Percentiles rank a stretch among this genome's conserved stretches.
Evolutionary conservation across 2,888 invertebrate species (phyloP).

Genomic region (Acronicta leporina): DNA sequence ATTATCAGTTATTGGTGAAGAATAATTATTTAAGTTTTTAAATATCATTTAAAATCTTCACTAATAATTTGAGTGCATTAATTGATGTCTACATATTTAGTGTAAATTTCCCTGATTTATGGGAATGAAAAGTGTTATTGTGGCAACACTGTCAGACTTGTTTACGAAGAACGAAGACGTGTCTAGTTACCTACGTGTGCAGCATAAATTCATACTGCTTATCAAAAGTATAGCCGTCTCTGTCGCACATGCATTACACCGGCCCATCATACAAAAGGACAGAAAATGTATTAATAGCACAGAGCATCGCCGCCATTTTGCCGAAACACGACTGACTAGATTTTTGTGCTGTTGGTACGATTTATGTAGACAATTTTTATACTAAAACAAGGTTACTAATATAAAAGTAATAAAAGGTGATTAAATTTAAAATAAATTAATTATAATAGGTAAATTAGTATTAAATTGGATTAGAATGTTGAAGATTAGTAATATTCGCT

Average conservation of each 20-base stretch:
- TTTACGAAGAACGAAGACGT: constrained; percentile 87
- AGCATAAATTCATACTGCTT: constrained; percentile 75
- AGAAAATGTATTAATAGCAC: constrained; percentile 82
- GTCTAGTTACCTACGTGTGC: constrained; percentile 86
- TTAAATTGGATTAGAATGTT: constrained; percentile 33
- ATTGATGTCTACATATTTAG: too few species aligned
- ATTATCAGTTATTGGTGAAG: too few species aligned
- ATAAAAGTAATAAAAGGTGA: constrained; percentile 24
- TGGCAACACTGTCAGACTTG: constrained; percentile 81
- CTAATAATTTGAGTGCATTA: too few species aligned
- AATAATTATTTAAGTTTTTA: too few species aligned
- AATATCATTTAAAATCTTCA: too few species aligned
- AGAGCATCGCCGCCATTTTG: constrained; percentile 86
- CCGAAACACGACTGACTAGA: constrained; percentile 78
- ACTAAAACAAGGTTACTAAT: constrained; percentile 41
- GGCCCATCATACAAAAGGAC: constrained; percentile 66
- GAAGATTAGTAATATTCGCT: constrained; percentile 49
- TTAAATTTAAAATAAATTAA: constrained; percentile 29
- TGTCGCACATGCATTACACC: constrained; percentile 58
- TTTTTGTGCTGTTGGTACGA: constrained; percentile 70
- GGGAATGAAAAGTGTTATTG: constrained; percentile 48
- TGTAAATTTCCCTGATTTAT: constrained; percentile 25
- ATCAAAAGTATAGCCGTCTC: constrained; percentile 77
- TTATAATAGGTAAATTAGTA: constrained; percentile 19
- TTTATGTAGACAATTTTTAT: constrained; percentile 58